Evolutionary conservation across 2,888 invertebrate species (phyloP).

Genomic region (Xanthorhoe designata): DNA sequence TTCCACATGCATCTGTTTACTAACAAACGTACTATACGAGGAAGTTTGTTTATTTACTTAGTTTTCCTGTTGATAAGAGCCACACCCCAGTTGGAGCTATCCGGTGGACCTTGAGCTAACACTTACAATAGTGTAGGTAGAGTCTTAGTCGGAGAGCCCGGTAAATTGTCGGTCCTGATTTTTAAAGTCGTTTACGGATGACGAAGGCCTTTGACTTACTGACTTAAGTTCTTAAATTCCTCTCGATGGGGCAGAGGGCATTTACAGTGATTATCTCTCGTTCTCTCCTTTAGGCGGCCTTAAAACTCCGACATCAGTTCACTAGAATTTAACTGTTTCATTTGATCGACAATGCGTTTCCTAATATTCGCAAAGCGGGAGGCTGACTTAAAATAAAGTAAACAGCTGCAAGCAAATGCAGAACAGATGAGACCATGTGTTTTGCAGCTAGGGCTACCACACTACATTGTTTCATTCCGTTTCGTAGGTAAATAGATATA

Average conservation of each 20-base stretch:
- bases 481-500: too few relatives aligned
- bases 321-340: neutral
- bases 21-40: constrained; percentile 17
- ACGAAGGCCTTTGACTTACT: too few relatives aligned
- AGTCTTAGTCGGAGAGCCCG: too few relatives aligned
- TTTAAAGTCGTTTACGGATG: too few relatives aligned
- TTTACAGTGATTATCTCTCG: too few relatives aligned
- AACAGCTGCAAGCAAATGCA: constrained; percentile 39
- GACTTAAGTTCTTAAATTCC: too few relatives aligned
- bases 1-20: constrained; percentile 18
- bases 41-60: constrained; percentile 23
- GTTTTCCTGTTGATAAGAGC: constrained; percentile 43
- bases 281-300: too few relatives aligned
- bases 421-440: constrained; percentile 65
- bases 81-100: constrained; percentile 12
- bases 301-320: too few relatives aligned
- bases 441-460: constrained; percentile 40
- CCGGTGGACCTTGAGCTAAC: neutral
- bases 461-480: neutral
- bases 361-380: constrained; percentile 35
- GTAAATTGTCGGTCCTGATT: too few relatives aligned
- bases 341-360: neutral
- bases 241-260: too few relatives aligned
- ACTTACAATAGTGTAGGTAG: too few relatives aligned
- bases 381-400: constrained; percentile 36